Base-by-base conservation (phyloP, 2,797 vertebrate species). In the Acanthurus leucopareius region DNA sequence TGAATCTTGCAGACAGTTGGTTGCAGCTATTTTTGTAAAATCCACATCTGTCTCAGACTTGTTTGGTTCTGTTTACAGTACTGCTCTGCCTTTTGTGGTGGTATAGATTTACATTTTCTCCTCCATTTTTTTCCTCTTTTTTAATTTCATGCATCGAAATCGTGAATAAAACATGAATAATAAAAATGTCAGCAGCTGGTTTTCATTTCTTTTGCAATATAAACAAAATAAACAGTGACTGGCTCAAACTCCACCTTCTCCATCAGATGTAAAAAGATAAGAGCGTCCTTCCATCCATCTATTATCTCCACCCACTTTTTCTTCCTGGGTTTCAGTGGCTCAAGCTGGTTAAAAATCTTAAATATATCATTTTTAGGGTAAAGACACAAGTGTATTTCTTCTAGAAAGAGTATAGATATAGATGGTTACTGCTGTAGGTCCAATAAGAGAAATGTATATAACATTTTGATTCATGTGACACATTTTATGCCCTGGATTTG, bases 1-100 rank as follows among this genome's bases (percentile, higher is more conserved):
- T 35, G 35, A 38, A 19, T 56, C n/a, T 28, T 65, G 52, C 10
- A 53, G 17, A 59, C 45, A 42, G 77, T 52, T 48, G 51, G 61
- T 42, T 56, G 22, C 35, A 70, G 47, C 32, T 69, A 57, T 75
- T 73, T 85, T 62, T 75, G 49, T 44, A 15, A 69, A 77, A 62
- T 14, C 9, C 56, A 54, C 14, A 32, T 40, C 40, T 17, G 58
- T 61, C 40, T 65, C 28, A 42, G 7, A 53, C 32, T 9, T 5
- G 4, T 56, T 59, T 56, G 66, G 20, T 56, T 65, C 40, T 44
- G 17, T 78, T 68, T 69, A 69, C 48, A 68, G 11, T 22, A 19
- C 2, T 10, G 20, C 11, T 38, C 22, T 3, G 8, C 4, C 61
- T 66, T 48, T 42, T 61, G 49, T 54, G 20, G 44, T 2, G 5